Percentiles rank a stretch among this genome's conserved stretches.
phyloP scores from a whole-genome alignment of 2,797 vertebrate genomes.

The Danio kyathit region DNA sequence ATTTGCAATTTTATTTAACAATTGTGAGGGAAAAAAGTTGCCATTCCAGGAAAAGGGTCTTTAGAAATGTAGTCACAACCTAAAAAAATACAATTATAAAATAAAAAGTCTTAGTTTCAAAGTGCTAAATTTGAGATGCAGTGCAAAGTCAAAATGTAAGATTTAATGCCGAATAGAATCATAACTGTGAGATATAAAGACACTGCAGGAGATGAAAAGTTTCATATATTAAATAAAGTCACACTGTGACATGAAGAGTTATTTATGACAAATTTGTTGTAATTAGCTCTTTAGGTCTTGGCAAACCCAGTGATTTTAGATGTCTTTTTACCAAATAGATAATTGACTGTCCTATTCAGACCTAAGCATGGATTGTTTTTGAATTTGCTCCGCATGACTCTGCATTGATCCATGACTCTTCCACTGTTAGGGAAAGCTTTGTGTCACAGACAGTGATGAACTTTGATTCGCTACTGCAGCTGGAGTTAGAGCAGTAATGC shows the following conservation, averaged over 20 bases:
- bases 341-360: neutral
- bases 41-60: no score
- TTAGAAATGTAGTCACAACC: neutral
- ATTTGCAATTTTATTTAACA: no score
- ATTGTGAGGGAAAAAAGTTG: no score
- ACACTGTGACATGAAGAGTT: neutral
- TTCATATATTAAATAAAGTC: neutral
- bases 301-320: neutral
- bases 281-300: neutral
- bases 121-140: neutral
- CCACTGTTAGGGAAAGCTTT: neutral
- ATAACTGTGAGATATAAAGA: neutral
- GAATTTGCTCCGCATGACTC: neutral
- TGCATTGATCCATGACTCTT: neutral
- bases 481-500: neutral
- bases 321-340: neutral
- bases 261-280: neutral
- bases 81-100: neutral
- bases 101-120: neutral
- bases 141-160: neutral
- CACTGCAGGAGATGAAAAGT: neutral
- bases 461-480: constrained; percentile 17
- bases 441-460: constrained; percentile 8
- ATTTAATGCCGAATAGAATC: neutral
- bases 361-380: neutral